Base-by-base conservation (phyloP, 2,888 invertebrate species). In the Eustalomyia histrio region DNA sequence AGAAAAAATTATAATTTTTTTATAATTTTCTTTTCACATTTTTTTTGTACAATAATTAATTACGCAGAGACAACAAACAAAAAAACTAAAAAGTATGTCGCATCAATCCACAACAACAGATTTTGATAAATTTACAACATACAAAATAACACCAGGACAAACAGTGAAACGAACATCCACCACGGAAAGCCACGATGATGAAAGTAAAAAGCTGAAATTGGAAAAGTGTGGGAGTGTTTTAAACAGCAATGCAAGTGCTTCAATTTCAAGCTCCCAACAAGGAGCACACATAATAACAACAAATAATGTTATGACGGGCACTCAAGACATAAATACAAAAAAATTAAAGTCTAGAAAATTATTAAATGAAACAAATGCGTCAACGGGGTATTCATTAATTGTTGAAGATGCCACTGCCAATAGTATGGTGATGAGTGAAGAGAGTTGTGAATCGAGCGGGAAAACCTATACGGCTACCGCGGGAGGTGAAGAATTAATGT, bases 211-310 rank as follows among this genome's bases (percentile, higher is more conserved):
- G 71, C 39, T 78, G 39, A 73, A 78, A 67, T 81, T 81, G 69
- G 81, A 81, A 78, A 81, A 81, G 81, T 71, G 81, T 81, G 81
- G 78, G 81, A 81, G 78, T 81, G 68, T 76, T 67, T 74, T 73
- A n/a, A 43, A 14, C 8, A 81, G 52, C 65, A 24, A 60, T 33
- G 53, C 72, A 72, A 61, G 60, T 78, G 53, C 65, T 61, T 35
- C 16, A 55, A 67, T 55, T 72, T 39, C 67, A 61, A 43, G 21
- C 8, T 17, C 43, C 16, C 76, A 65, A 24, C 76, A 78, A 33
- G 5, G 33, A 2, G 39, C 76, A 43, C 72, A 72, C 55, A 24
- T 67, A 17, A 60, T 72, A 61, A 61, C 52, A 10, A 72, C 17
- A n/a, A 78, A 72, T 24, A 78, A 60, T 65, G 60, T 78, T 53